Percentiles rank a stretch among this genome's conserved stretches.
Evolutionary conservation across 2,888 invertebrate species (phyloP).

Genomic region (Andrena bucephala): DNA sequence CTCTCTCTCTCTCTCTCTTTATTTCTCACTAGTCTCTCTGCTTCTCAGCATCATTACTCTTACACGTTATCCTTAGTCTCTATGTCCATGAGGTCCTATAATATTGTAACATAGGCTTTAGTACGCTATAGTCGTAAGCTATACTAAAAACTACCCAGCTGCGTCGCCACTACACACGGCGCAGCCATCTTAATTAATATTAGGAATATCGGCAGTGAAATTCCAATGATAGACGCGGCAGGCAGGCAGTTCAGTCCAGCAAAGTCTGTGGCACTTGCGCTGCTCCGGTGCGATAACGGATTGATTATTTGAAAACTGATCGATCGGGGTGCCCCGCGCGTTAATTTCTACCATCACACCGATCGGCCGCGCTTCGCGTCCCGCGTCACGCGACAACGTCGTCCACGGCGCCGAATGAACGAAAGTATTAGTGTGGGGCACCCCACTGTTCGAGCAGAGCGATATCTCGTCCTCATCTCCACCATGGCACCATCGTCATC

Average conservation of each 20-base stretch:
- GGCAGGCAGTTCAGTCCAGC: constrained; percentile 80
- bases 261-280: constrained; percentile 80
- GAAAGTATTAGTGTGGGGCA: constrained; percentile 79
- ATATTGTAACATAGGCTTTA: constrained; percentile 82
- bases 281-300: constrained; percentile 73
- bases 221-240: constrained; percentile 84
- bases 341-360: constrained; percentile 73
- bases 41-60: constrained; percentile 58
- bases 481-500: constrained; percentile 79
- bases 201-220: constrained; percentile 85
- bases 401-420: constrained; percentile 72
- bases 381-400: constrained; percentile 51
- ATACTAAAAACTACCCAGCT: constrained; percentile 79
- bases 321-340: constrained; percentile 74
- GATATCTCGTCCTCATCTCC: constrained; percentile 71
- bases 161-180: constrained; percentile 75
- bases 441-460: constrained; percentile 79
- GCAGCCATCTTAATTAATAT: constrained; percentile 78
- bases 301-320: constrained; percentile 64
- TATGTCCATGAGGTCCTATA: constrained; percentile 78
- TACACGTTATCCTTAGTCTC: constrained; percentile 65
- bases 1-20: constrained; percentile 27
- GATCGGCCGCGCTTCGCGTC: constrained; percentile 48
- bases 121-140: constrained; percentile 80
- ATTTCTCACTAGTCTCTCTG: constrained; percentile 48